phyloP scores from a whole-genome alignment of 1,140 invertebrate genomes.

The Atopsyche davidsoni region DNA sequence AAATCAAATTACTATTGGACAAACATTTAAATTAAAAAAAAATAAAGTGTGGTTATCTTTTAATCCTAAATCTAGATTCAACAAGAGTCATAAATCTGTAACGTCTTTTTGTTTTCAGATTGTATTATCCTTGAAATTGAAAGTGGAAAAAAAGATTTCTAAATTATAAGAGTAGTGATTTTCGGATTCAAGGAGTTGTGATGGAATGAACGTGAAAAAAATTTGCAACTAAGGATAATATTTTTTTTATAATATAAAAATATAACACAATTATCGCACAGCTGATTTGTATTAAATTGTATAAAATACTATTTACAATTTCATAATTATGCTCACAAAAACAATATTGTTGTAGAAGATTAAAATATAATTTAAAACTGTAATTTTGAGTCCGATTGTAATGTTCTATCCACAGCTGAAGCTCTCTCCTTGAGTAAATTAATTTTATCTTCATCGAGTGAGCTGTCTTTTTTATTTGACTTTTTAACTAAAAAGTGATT shows the following conservation, averaged over 20 bases:
- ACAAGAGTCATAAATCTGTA: no score
- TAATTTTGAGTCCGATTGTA: conserved; percentile 33
- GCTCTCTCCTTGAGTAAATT: conserved; percentile 47
- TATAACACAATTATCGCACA: no score
- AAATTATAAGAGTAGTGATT: no score
- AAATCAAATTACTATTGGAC: no score
- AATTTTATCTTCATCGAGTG: conserved; percentile 48
- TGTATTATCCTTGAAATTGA: no score
- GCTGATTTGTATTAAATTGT: no score
- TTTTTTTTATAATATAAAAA: no score
- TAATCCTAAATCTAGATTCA: neutral
- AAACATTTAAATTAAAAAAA: conserved; percentile 6
- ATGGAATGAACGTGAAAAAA: no score
- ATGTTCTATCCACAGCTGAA: conserved; percentile 51
- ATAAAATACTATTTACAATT: neutral
- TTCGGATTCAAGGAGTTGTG: no score
- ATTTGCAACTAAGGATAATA: no score
- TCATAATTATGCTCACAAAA: neutral
- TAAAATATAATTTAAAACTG: conserved; percentile 20
- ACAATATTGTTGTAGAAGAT: neutral
- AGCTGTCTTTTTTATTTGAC: conserved; percentile 41
- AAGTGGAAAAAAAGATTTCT: no score
- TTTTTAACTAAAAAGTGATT: conserved; percentile 71
- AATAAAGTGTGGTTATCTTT: conserved; percentile 2
- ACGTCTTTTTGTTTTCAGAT: no score